These are phyloP conservation scores for Echeneis naucrates DNA, from an alignment of 2,797 vertebrate genomes.

Conservation along the genomic window DNA sequence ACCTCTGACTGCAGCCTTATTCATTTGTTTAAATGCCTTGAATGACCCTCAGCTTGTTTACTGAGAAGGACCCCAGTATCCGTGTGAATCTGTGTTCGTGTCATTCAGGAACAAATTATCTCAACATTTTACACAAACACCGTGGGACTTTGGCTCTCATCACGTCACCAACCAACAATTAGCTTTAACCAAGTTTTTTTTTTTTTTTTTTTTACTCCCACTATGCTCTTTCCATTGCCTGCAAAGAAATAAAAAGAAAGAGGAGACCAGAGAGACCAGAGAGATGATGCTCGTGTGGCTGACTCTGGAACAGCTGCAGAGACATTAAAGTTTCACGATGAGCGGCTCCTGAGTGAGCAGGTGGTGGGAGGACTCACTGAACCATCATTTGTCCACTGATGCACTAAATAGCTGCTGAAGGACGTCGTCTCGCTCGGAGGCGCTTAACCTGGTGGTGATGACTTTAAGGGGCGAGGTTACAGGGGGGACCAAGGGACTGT, in stretches of 20 bases:
- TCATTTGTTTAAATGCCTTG: constrained; percentile 19
- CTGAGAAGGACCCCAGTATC: background rate
- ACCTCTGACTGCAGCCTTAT: background rate
- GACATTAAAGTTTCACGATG: constrained; percentile 11
- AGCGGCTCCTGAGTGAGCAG: constrained; percentile 49
- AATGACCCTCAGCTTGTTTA: background rate
- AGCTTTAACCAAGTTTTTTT: background rate
- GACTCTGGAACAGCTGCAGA: constrained; percentile 8
- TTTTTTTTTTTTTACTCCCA: background rate
- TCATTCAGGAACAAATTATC: constrained; percentile 17
- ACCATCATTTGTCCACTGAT: constrained; percentile 57
- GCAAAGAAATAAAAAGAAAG: too few relatives aligned
- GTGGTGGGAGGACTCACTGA: constrained; percentile 43
- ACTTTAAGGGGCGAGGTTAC: constrained; percentile 15
- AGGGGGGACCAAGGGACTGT: constrained; percentile 9
- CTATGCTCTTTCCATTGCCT: too few relatives aligned
- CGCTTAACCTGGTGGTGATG: constrained; percentile 29
- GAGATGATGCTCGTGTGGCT: too few relatives aligned
- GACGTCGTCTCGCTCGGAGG: constrained; percentile 42
- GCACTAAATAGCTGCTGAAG: constrained; percentile 65
- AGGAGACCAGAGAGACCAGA: too few relatives aligned
- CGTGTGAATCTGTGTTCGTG: background rate
- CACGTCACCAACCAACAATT: background rate
- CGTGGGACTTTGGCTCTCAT: background rate
- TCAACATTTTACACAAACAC: background rate